phyloP scores from a whole-genome alignment of 30 jellyfish, hydroid and myxozoan genomes.

The Turritopsis rubra region DNA sequence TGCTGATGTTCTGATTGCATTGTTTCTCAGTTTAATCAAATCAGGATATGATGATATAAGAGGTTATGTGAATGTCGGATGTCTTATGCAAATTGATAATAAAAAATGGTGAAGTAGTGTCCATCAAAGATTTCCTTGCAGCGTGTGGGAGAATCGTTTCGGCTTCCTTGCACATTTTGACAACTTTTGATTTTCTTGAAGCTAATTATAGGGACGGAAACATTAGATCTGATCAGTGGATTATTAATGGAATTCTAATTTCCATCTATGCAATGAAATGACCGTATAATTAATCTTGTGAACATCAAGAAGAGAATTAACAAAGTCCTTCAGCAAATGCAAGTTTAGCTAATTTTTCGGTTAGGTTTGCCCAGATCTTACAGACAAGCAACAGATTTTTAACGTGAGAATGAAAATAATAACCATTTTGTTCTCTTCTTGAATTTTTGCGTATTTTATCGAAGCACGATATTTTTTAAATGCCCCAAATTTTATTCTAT shows the following conservation, averaged over 20 bases:
- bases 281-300: not conserved
- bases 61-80: not conserved
- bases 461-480: too few species aligned
- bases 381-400: too few species aligned
- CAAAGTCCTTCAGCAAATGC: too few species aligned
- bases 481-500: too few species aligned
- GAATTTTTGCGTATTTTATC: too few species aligned
- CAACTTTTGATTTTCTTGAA: not conserved
- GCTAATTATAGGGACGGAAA: not conserved
- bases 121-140: not conserved
- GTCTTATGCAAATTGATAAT: not conserved
- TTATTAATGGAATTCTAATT: not conserved
- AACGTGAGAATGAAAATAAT: too few species aligned
- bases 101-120: not conserved
- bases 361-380: too few species aligned
- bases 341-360: too few species aligned
- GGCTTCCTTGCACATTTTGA: not conserved
- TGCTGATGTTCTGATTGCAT: too few species aligned
- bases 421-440: too few species aligned
- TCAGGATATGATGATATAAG: not conserved
- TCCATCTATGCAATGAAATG: not conserved
- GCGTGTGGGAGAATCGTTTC: not conserved
- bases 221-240: not conserved
- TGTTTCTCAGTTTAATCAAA: too few species aligned
- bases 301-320: too few species aligned